These are phyloP conservation scores for Drosophila mojavensis DNA, from an alignment of 1,140 invertebrate genomes.

Conservation along the genomic window DNA sequence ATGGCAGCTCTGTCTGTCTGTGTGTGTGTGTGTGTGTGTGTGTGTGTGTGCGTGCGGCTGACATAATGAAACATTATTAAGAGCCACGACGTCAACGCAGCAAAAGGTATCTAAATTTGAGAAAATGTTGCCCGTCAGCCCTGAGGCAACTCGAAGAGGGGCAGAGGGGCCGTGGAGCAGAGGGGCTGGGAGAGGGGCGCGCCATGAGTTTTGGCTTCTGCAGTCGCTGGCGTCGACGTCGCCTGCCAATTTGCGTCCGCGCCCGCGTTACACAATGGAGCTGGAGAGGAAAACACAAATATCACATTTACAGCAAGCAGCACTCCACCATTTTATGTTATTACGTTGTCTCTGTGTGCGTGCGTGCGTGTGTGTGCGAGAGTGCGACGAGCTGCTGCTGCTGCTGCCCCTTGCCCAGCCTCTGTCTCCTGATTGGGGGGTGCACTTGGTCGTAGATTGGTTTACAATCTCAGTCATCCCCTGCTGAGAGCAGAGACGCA, in stretches of 20 bases:
- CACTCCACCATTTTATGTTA: conserved; percentile 78
- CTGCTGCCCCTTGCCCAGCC: conserved; percentile 5
- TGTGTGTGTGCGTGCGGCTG: conserved; percentile 50
- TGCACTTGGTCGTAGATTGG: conserved; percentile 65
- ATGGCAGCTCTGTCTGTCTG: neutral
- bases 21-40: conserved; percentile 24
- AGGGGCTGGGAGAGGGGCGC: neutral
- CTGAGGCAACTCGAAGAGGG: neutral
- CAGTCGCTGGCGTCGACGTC: conserved; percentile 41
- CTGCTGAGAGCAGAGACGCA: conserved; percentile 36
- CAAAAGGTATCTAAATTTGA: conserved; percentile 82
- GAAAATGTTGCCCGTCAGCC: conserved; percentile 63
- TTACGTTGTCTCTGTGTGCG: conserved; percentile 27
- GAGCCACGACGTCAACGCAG: conserved; percentile 83
- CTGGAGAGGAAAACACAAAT: conserved; percentile 75
- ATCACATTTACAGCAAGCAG: conserved; percentile 75
- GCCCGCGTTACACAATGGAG: conserved; percentile 44
- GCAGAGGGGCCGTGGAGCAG: neutral
- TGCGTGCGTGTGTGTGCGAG: conserved; percentile 14
- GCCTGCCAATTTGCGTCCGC: conserved; percentile 65
- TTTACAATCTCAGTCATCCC: conserved; percentile 76
- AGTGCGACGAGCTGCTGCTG: neutral
- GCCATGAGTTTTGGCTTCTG: conserved; percentile 72
- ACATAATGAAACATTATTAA: conserved; percentile 84
- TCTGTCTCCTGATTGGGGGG: conserved; percentile 21